Conservation (phyloP, 2,797 vertebrate species). For the Gobio occitaniae region DNA sequence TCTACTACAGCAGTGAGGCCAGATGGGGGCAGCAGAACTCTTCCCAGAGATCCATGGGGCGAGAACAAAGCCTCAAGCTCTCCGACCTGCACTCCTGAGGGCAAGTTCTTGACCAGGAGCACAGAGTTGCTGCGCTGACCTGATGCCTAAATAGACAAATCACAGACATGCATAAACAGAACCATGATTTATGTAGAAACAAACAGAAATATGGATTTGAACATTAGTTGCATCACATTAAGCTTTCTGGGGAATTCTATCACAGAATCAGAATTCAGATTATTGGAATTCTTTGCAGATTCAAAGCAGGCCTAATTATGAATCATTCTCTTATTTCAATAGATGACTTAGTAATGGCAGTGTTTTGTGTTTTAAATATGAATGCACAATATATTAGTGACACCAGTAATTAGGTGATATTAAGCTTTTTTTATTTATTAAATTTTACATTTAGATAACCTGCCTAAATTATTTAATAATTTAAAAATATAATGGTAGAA, state of each 20-base stretch:
- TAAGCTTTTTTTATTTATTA: neutral
- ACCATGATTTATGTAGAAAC: neutral
- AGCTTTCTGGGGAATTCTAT: neutral
- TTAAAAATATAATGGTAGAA: neutral
- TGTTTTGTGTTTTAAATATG: neutral
- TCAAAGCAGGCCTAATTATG: neutral
- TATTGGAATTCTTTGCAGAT: neutral
- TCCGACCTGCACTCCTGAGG: constrained; percentile 71
- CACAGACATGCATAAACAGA: neutral
- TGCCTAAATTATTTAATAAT: neutral
- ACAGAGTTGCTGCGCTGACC: constrained; percentile 87
- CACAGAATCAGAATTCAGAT: neutral
- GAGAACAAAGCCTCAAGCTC: constrained; percentile 88
- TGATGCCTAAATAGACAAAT: constrained; percentile 77
- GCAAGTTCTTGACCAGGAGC: constrained; percentile 95
- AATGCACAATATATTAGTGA: neutral
- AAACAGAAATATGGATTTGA: neutral
- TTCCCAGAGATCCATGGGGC: constrained; percentile 85
- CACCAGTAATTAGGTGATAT: neutral
- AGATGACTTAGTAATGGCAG: neutral
- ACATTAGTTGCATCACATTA: neutral
- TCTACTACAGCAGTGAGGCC: constrained; percentile 92
- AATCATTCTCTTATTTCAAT: constrained; percentile 2
- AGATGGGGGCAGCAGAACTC: constrained; percentile 91
- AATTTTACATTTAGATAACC: neutral